These are phyloP conservation scores for Pasiphila rectangulata DNA, from an alignment of 2,888 invertebrate genomes.

Conservation along the genomic window DNA sequence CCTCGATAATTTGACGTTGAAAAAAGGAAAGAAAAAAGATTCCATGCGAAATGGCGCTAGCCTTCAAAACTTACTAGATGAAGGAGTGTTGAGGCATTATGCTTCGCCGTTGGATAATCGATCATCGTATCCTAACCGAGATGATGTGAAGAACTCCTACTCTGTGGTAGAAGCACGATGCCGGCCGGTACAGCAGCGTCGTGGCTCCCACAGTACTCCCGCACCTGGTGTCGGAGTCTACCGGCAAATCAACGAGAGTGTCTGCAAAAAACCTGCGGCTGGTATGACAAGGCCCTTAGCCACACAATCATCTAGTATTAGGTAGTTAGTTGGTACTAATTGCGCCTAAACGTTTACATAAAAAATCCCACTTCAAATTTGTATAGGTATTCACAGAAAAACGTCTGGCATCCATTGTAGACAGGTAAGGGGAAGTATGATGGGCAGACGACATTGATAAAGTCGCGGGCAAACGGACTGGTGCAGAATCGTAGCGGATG, in stretches of 20 bases:
- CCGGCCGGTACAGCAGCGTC: conserved; percentile 51
- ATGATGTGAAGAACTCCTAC: conserved; percentile 63
- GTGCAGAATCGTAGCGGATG: no score
- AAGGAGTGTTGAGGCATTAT: conserved; percentile 63
- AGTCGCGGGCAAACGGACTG: no score
- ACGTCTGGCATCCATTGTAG: no score
- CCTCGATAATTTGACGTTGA: conserved; percentile 70
- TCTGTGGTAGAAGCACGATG: conserved; percentile 62
- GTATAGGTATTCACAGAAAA: no score
- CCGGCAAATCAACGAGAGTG: conserved; percentile 63
- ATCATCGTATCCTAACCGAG: conserved; percentile 38
- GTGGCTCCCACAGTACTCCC: conserved; percentile 52
- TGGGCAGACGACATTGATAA: no score
- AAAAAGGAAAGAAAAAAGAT: conserved; percentile 46
- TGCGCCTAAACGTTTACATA: no score
- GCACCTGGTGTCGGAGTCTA: conserved; percentile 69
- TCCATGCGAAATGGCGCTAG: conserved; percentile 59
- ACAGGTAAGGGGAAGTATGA: no score
- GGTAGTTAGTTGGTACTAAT: no score
- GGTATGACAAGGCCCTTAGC: no score
- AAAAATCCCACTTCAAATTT: no score
- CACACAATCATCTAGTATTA: no score
- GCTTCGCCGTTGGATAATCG: conserved; percentile 56
- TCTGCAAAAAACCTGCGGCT: conserved; percentile 42
- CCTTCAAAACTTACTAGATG: conserved; percentile 66